Base-by-base conservation (phyloP, 2,113 vertebrate species). In the Nicator chloris region DNA sequence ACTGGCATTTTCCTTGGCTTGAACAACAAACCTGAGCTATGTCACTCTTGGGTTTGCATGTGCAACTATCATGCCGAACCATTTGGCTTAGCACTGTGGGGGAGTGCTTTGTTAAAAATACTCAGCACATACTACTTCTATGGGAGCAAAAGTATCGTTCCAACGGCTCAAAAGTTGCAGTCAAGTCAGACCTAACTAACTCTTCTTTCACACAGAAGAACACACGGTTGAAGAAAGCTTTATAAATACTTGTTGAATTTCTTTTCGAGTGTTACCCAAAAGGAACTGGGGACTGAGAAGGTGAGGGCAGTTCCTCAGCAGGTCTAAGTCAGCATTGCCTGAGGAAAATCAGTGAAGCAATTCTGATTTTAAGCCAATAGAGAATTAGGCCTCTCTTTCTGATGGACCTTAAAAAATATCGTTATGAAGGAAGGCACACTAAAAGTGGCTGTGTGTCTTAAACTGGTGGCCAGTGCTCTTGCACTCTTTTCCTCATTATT, bases 31-130 rank as follows among this genome's bases (percentile, higher is more conserved):
- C 83, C 86, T 88, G 86, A 94, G 84, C 80, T 92, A 71, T 90
- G 75, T 95, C 69, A 75, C 80, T 95, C 83, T 84, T 71, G 80
- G 72, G 77, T 93, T 84, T 93, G 88, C 33, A 18, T 42, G 56
- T 83, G 76, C 64, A 96, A 90, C 89, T 80, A 85, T 71, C 60
- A 51, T 18, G 44, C 65, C 0, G 6, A 88, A 90, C 57, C 72
- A 56, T 76, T 81, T 78, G 56, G 31, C 70, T 73, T 83, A 72
- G 83, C 71, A 21, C 79, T 83, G 82, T 66, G 61, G 86, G 80
- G 69, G 75, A 83, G 88, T 78, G 83, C 51, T 71, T 92, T 75
- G 63, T 94, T 94, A 94, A 95, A 95, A 95, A 96, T 93, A 93
- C 64, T 90, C 69, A 23, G 44, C 70, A 63, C 60, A 51, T 65